phyloP scores from a whole-genome alignment of 2,888 invertebrate genomes.

The Cheiracanthium punctorium region DNA sequence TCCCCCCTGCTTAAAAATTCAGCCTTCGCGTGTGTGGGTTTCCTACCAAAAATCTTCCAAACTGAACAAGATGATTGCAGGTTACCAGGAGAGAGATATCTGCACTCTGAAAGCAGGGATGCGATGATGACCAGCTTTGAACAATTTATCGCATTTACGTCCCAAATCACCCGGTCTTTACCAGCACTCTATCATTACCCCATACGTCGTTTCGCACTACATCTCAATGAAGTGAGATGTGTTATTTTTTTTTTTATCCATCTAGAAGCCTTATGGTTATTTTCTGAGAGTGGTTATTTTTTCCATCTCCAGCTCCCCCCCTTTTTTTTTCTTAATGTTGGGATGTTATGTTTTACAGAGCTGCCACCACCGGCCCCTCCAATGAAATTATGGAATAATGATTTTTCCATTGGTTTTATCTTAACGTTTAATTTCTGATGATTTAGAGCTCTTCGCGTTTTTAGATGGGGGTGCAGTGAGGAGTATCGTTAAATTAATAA shows the following conservation, averaged over 20 bases:
- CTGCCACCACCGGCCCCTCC: not conserved
- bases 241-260: not conserved
- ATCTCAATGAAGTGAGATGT: not conserved
- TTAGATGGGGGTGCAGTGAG: slow-evolving; percentile 7
- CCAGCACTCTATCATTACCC: slow-evolving; percentile 54
- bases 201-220: slow-evolving; percentile 25
- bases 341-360: not conserved
- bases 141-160: slow-evolving; percentile 60
- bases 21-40: slow-evolving; percentile 13
- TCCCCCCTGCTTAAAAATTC: slow-evolving; percentile 14
- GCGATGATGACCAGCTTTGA: slow-evolving; percentile 19
- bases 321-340: slow-evolving; percentile 19
- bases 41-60: slow-evolving; percentile 14
- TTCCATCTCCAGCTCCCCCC: not conserved
- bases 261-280: slow-evolving; percentile 27
- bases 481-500: slow-evolving; percentile 41
- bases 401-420: slow-evolving; percentile 39
- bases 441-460: slow-evolving; percentile 16
- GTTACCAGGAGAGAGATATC: slow-evolving; percentile 28
- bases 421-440: slow-evolving; percentile 36
- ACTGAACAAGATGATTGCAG: slow-evolving; percentile 55
- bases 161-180: slow-evolving; percentile 54
- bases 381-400: slow-evolving; percentile 61
- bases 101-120: not conserved
- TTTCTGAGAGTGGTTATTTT: slow-evolving; percentile 27